These are phyloP conservation scores for Ascaphus truei DNA, from an alignment of 2,113 vertebrate genomes.

Conservation along the genomic window DNA sequence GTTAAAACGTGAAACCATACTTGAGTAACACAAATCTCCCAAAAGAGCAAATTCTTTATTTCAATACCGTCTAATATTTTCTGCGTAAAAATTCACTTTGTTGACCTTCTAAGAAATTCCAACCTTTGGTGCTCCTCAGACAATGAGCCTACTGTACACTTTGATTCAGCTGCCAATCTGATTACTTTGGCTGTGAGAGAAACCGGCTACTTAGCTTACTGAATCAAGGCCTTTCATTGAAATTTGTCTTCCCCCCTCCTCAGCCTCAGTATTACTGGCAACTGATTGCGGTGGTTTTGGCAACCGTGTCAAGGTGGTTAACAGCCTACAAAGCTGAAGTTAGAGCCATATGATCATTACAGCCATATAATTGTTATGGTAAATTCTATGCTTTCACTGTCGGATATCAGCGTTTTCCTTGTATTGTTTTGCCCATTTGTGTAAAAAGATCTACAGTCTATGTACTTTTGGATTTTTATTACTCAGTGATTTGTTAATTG, in stretches of 20 bases:
- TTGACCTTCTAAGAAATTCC: conserved; percentile 52
- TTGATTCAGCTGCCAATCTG: conserved; percentile 65
- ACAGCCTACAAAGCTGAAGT: conserved; percentile 41
- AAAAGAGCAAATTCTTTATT: conserved; percentile 38
- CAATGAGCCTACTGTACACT: conserved; percentile 63
- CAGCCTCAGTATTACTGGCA: conserved; percentile 55
- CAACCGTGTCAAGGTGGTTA: conserved; percentile 47
- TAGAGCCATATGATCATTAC: conserved; percentile 38
- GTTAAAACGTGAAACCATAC: conserved; percentile 31
- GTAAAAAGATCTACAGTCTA: no score
- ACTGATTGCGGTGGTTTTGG: conserved; percentile 42
- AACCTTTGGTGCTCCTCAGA: conserved; percentile 48
- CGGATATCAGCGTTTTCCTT: no score
- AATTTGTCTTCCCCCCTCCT: conserved; percentile 47
- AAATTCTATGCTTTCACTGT: conserved; percentile 16
- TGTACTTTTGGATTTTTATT: no score
- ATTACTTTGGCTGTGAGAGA: conserved; percentile 65
- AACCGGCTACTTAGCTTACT: conserved; percentile 50
- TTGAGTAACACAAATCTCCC: conserved; percentile 40
- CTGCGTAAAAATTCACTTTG: conserved; percentile 50
- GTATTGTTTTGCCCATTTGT: no score
- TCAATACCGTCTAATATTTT: conserved; percentile 50
- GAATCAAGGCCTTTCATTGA: conserved; percentile 68
- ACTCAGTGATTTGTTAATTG: no score
- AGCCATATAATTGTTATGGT: conserved; percentile 21